Evolutionary conservation across 2,113 vertebrate species (phyloP).

Genomic region (Planiliza haematocheilus): DNA sequence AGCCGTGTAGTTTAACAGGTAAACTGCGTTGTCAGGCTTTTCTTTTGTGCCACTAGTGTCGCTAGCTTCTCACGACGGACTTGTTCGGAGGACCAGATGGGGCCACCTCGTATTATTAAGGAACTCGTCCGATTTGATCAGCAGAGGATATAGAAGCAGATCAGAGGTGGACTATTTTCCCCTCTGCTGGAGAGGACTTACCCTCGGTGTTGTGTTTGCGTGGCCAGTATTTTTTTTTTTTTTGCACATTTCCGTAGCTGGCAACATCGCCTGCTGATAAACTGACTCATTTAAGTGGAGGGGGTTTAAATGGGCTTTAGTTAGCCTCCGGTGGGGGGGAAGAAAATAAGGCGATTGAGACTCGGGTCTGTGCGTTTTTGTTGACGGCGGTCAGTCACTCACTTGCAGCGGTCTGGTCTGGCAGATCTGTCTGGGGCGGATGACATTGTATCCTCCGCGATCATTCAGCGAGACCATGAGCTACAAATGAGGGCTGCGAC

Average conservation of each 20-base stretch:
- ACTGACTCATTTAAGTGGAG: background rate
- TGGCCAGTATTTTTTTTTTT: constrained; percentile 38
- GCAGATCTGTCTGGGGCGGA: constrained; percentile 73
- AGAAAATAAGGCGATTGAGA: background rate
- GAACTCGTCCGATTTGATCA: constrained; percentile 44
- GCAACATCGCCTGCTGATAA: constrained; percentile 22
- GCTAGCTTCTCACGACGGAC: constrained; percentile 38
- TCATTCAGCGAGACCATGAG: constrained; percentile 29
- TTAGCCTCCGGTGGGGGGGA: background rate
- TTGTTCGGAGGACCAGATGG: constrained; percentile 47
- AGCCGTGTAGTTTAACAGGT: constrained; percentile 53
- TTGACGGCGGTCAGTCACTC: constrained; percentile 53
- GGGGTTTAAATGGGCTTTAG: constrained; percentile 51
- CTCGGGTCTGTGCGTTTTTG: constrained; percentile 16
- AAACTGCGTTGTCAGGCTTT: constrained; percentile 57
- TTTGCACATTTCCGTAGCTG: constrained; percentile 52
- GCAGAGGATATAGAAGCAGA: constrained; percentile 20
- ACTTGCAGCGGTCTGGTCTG: constrained; percentile 44
- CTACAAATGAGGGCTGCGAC: constrained; percentile 57
- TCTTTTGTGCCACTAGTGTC: constrained; percentile 62
- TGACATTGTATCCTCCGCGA: constrained; percentile 69
- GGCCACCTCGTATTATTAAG: constrained; percentile 9
- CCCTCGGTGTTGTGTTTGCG: constrained; percentile 29
- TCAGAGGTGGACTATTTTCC: constrained; percentile 45
- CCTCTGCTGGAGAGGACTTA: constrained; percentile 11